phyloP scores from a whole-genome alignment of 1,140 invertebrate species.

The Arion vulgaris region DNA sequence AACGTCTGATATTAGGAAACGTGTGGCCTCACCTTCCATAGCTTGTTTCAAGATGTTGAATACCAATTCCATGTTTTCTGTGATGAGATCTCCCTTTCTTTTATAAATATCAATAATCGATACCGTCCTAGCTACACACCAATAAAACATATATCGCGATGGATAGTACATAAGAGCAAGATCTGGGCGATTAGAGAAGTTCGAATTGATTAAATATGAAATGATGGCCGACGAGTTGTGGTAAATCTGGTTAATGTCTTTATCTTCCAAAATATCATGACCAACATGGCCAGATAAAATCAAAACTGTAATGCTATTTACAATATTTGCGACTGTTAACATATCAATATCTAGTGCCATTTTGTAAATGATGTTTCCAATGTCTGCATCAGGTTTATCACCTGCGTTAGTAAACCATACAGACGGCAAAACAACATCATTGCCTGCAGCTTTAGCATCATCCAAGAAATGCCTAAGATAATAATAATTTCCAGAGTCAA shows the following conservation, averaged over 20 bases:
- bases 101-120: constrained; percentile 43
- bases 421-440: background rate
- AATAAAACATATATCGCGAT: constrained; percentile 57
- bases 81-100: background rate
- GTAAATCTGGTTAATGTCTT: background rate
- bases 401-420: too few relatives aligned
- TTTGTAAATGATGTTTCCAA: too few relatives aligned
- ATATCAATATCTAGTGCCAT: too few relatives aligned
- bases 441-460: constrained; percentile 26
- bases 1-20: too few relatives aligned
- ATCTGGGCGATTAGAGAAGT: constrained; percentile 54
- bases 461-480: constrained; percentile 54
- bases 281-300: too few relatives aligned
- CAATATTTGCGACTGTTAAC: too few relatives aligned
- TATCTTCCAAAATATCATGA: too few relatives aligned
- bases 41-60: too few relatives aligned
- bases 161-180: constrained; percentile 61
- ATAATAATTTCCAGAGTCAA: constrained; percentile 55
- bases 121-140: constrained; percentile 56
- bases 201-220: constrained; percentile 53
- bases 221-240: constrained; percentile 56
- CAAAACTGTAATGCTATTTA: too few relatives aligned
- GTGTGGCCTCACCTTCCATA: too few relatives aligned
- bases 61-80: too few relatives aligned
- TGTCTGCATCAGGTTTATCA: too few relatives aligned